Percentiles rank a stretch among this genome's conserved stretches.
These are phyloP conservation scores for Apodemia duryi DNA, from an alignment of 2,888 invertebrate species.

Conservation along the genomic window DNA sequence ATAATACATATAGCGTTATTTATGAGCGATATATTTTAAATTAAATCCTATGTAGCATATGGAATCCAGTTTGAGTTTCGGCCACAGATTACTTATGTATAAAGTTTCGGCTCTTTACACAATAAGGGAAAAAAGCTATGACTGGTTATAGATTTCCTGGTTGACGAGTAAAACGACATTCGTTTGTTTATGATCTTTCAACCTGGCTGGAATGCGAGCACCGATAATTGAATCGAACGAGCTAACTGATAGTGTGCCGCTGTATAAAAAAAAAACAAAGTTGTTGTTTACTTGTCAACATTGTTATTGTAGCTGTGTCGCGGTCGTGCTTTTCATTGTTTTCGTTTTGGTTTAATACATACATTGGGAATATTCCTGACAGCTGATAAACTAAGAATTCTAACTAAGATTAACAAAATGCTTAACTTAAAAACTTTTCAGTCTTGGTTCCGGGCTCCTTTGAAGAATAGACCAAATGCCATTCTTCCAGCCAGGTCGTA, in stretches of 20 bases:
- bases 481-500: too few relatives aligned
- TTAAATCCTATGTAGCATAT: not conserved
- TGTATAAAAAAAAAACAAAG: not conserved
- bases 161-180: conserved; percentile 7
- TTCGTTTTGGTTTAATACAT: too few relatives aligned
- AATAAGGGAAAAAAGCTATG: not conserved
- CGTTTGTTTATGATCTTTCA: conserved; percentile 9
- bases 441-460: too few relatives aligned
- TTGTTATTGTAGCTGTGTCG: not conserved
- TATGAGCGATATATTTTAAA: not conserved
- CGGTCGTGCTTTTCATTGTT: not conserved
- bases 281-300: not conserved
- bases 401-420: too few relatives aligned
- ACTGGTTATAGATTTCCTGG: conserved; percentile 10
- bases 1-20: not conserved
- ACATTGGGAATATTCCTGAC: too few relatives aligned
- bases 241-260: not conserved
- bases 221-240: not conserved
- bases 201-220: conserved; percentile 9
- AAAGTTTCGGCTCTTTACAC: not conserved
- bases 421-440: too few relatives aligned
- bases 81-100: too few relatives aligned
- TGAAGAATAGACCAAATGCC: too few relatives aligned
- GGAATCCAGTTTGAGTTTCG: not conserved
- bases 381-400: too few relatives aligned